Percentiles rank a stretch among this genome's conserved stretches.
Conservation (phyloP, 2,888 invertebrate species). For the Halocaridina rubra region DNA sequence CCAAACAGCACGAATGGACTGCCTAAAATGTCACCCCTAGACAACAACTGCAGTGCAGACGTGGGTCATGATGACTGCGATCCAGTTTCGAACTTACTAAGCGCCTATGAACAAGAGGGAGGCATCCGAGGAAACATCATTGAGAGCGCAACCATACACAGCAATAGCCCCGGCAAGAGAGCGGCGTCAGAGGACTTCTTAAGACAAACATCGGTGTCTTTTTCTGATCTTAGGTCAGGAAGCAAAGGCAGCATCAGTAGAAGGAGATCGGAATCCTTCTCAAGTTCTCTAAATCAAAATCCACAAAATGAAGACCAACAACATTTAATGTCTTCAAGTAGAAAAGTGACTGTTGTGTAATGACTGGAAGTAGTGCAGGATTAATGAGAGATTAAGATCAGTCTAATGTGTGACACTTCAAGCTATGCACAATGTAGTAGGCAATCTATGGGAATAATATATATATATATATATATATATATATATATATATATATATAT, state of each 20-base stretch:
- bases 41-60: not conserved
- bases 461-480: no score
- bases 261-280: not conserved
- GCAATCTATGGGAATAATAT: no score
- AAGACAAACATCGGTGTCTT: not conserved
- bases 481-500: no score
- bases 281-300: not conserved
- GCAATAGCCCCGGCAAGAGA: not conserved
- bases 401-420: no score
- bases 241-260: not conserved
- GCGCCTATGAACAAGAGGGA: not conserved
- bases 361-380: not conserved
- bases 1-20: not conserved
- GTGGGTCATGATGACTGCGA: not conserved
- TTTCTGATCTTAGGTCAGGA: not conserved
- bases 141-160: no score
- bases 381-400: no score
- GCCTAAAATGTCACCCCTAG: not conserved
- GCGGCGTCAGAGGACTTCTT: not conserved
- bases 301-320: conserved; percentile 3
- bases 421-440: no score
- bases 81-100: not conserved
- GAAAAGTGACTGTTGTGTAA: conserved; percentile 41
- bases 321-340: not conserved
- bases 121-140: not conserved